Conservation (phyloP, 1,140 invertebrate genomes). For the Ptiloglossa arizonensis region DNA sequence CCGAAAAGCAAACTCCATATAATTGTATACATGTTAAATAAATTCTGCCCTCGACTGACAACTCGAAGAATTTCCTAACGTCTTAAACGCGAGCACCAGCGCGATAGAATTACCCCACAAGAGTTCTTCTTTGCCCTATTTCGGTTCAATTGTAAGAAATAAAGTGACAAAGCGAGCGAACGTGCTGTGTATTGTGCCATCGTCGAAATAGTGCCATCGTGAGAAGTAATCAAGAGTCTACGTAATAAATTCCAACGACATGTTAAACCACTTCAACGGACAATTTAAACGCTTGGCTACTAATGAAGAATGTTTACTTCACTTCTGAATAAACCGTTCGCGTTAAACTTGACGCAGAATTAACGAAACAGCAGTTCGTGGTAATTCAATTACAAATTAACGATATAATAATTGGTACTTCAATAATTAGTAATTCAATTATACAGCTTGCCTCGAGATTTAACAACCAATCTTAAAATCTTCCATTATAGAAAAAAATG, state of each 20-base stretch:
- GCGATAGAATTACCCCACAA: constrained; percentile 39
- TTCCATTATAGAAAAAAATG: too few species aligned
- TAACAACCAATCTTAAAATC: too few species aligned
- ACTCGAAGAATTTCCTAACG: not conserved
- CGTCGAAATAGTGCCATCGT: constrained; percentile 33
- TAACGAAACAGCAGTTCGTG: too few species aligned
- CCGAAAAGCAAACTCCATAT: too few species aligned
- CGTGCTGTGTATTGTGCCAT: constrained; percentile 20
- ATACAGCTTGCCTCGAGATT: too few species aligned
- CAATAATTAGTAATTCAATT: too few species aligned
- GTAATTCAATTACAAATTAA: too few species aligned
- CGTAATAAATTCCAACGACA: not conserved
- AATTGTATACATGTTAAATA: too few species aligned
- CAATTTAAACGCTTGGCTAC: not conserved
- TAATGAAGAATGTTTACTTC: not conserved
- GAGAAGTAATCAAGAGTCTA: constrained; percentile 31
- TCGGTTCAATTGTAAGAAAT: constrained; percentile 45
- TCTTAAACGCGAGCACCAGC: constrained; percentile 27
- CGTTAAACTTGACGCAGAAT: not conserved
- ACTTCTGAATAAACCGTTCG: too few species aligned
- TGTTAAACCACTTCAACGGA: not conserved
- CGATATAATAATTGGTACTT: too few species aligned
- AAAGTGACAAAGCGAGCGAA: constrained; percentile 29
- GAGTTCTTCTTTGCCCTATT: constrained; percentile 28
- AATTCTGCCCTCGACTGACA: not conserved